A percentile compares a stretch with the other conserved stretches of the same genome.
Evolutionary conservation across 2,797 vertebrate species (phyloP).

Genomic region (Dendrocincla tyrannina): DNA sequence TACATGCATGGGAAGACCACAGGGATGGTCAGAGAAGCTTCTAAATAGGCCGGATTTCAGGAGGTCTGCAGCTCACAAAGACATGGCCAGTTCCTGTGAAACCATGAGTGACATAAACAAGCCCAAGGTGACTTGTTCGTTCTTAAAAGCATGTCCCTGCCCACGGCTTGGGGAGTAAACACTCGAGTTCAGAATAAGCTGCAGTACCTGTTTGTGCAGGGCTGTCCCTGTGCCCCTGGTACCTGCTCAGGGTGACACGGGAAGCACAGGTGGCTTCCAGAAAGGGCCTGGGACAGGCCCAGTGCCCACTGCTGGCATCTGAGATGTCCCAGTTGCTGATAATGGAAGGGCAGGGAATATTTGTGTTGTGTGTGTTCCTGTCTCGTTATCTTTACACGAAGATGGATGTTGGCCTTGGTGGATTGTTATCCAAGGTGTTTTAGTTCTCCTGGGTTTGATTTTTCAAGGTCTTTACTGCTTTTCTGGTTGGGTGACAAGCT

Average conservation of each 20-base stretch:
- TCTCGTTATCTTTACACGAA: background rate
- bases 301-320: background rate
- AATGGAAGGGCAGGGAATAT: background rate
- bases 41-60: background rate
- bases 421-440: background rate
- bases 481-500: background rate
- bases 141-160: background rate
- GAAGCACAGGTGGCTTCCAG: background rate
- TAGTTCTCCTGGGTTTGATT: background rate
- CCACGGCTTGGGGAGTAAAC: background rate
- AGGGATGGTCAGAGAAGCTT: background rate
- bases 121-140: background rate
- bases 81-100: background rate
- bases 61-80: background rate
- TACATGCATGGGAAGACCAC: background rate
- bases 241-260: background rate
- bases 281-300: background rate
- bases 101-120: background rate
- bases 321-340: background rate
- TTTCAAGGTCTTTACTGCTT: background rate
- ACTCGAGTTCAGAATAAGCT: background rate
- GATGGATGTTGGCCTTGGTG: background rate
- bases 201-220: background rate
- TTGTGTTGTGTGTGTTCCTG: background rate
- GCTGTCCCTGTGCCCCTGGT: rapidly evolving